Percentiles rank a stretch among this genome's conserved stretches.
These are phyloP conservation scores for Pseudachorutes palmiensis DNA, from an alignment of 1,140 invertebrate species.

Conservation along the genomic window DNA sequence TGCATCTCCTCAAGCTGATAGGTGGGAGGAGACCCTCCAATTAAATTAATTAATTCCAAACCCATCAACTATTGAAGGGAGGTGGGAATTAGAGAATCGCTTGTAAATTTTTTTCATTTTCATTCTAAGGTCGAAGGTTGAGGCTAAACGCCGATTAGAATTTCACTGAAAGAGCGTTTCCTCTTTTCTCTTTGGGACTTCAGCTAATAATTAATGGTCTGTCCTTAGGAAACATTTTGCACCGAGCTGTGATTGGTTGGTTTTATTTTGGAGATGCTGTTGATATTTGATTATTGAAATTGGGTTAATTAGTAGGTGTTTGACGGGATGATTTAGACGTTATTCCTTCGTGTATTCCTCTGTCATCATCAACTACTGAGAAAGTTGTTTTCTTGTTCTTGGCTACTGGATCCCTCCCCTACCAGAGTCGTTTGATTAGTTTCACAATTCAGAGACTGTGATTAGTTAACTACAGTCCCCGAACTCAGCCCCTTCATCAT, in stretches of 20 bases:
- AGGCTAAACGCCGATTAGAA: too few relatives aligned
- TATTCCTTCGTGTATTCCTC: neutral
- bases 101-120: too few relatives aligned
- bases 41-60: neutral
- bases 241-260: too few relatives aligned
- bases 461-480: too few relatives aligned
- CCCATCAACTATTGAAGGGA: neutral
- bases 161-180: too few relatives aligned
- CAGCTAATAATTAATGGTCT: neutral
- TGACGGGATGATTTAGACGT: constrained; percentile 7
- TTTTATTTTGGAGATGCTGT: neutral
- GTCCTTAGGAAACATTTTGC: too few relatives aligned
- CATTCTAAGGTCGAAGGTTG: neutral
- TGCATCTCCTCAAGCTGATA: neutral
- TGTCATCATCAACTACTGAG: neutral
- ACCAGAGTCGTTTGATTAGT: too few relatives aligned
- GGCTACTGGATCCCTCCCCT: neutral
- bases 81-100: too few relatives aligned
- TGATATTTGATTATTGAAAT: neutral
- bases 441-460: too few relatives aligned
- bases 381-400: neutral
- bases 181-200: too few relatives aligned
- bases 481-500: neutral
- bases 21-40: neutral
- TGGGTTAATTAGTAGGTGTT: constrained; percentile 12